Evolutionary conservation across 35 echinoderm and acorn worm species (phyloP).

Genomic region (Apostichopus californicus): DNA sequence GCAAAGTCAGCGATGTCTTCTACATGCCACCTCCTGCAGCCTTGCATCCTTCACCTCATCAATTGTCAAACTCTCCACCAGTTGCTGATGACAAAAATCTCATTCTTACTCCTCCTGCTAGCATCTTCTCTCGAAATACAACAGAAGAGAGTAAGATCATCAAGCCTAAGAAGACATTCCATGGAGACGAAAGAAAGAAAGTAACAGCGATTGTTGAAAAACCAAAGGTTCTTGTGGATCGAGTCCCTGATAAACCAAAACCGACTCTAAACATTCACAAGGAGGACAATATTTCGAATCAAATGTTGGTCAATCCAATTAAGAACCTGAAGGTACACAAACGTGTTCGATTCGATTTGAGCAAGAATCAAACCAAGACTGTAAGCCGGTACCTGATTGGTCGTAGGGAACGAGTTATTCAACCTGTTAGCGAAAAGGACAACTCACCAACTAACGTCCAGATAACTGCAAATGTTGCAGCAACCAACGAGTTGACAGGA

Average conservation of each 20-base stretch:
- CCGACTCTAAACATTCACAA: not conserved
- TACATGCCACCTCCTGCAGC: not conserved
- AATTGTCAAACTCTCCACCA: not conserved
- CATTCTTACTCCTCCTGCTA: not conserved
- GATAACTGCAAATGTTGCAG: not conserved
- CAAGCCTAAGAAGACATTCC: not conserved
- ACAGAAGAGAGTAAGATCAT: not conserved
- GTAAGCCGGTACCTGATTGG: not conserved
- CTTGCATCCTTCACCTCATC: too few species aligned
- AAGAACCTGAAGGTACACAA: not conserved
- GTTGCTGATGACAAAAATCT: not conserved
- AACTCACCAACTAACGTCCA: not conserved
- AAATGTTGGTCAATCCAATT: not conserved
- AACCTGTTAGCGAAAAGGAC: not conserved
- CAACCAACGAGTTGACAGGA: not conserved
- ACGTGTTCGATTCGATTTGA: constrained; percentile 5
- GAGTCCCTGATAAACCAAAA: not conserved
- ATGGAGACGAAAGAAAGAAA: too few species aligned
- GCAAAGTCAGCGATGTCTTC: not conserved
- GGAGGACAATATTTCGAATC: not conserved
- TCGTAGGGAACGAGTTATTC: not conserved
- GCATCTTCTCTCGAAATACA: not conserved
- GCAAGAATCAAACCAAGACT: not conserved
- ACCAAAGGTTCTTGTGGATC: too few species aligned
- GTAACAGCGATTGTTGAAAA: too few species aligned